Evolutionary conservation across 2,888 invertebrate species (phyloP).

Genomic region (Diachrysia chrysitis): DNA sequence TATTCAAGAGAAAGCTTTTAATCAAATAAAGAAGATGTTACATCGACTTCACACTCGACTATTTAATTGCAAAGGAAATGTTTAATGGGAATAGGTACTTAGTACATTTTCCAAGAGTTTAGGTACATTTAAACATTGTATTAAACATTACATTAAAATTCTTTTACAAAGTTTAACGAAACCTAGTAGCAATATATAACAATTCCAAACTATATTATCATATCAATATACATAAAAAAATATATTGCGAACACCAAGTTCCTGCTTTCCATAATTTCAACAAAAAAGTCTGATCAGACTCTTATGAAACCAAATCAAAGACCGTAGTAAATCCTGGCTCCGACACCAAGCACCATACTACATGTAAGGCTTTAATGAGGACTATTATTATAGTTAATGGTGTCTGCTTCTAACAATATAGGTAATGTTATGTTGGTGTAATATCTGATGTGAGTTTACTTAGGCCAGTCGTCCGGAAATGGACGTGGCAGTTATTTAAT

Average conservation of each 20-base stretch:
- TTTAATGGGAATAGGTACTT: too few relatives aligned
- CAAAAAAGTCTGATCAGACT: too few relatives aligned
- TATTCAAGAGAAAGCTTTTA: neutral
- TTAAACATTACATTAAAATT: too few relatives aligned
- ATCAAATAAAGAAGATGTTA: neutral
- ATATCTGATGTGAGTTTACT: conserved; percentile 1
- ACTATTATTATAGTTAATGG: neutral
- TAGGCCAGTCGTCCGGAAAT: conserved; percentile 1
- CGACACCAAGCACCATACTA: neutral
- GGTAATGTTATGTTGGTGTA: neutral
- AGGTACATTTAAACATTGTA: too few relatives aligned
- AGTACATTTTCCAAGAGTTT: too few relatives aligned
- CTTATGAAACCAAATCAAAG: neutral
- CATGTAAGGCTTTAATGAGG: neutral
- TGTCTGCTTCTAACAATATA: neutral
- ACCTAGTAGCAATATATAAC: too few relatives aligned
- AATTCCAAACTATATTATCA: too few relatives aligned
- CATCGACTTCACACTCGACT: neutral
- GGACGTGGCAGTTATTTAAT: conserved; percentile 6
- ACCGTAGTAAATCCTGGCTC: neutral
- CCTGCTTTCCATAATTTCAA: too few relatives aligned
- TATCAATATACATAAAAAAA: too few relatives aligned
- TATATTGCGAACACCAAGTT: too few relatives aligned
- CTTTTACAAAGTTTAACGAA: too few relatives aligned
- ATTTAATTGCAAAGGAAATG: too few relatives aligned